Evolutionary conservation across 2,797 vertebrate species (phyloP), one percentile per base, ranked within the genome.

Genomic region (Delichon dasypus): DNA sequence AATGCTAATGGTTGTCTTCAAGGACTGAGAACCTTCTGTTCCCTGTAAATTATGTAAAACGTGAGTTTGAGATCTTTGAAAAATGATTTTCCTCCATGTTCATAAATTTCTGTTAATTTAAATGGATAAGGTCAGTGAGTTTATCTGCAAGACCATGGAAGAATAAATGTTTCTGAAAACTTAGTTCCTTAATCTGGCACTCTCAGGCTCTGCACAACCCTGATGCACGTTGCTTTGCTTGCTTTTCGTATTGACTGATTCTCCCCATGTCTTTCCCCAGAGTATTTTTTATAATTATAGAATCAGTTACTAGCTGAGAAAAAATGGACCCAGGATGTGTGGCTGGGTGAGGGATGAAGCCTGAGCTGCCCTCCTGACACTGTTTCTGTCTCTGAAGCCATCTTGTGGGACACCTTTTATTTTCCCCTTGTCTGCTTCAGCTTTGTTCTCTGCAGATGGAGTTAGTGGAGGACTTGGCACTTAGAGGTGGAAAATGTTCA

Each of bases 11-110:
- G 42, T 25, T 26, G 3, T 65, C 71, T 80, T 93, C 64, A 90
- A 78, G 73, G 64, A 85, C 84, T 79, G 94, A 90, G 89, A 83
- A 88, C 62, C 26, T 88, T 85, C 83, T 80, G 61, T 94, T 94
- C 67, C 34, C 42, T 48, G 61, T 68, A 85, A 87, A 45, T 83
- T 61, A 44, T 42, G 70, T 50, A 84, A 82, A 94, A 79, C 68
- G 38, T 26, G 77, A 88, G 23, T 89, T 58, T 75, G 42, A 58
- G 62, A 27, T 89, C 73, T 86, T 78, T 73, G 53, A 81, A 95
- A 94, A 90, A 84, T 61, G 3, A 27, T 71, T 82, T 93, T 26
- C 8, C 3, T 3, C 1, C 45, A 29, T 7, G 10, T 68, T 74
- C 68, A 76, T 82, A 85, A 71, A 74, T 90, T 81, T 73, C 57